Evolutionary conservation across 2,797 vertebrate genomes (phyloP), one percentile per base, ranked within the genome.

Genomic region (Gallinago nigripennis): DNA sequence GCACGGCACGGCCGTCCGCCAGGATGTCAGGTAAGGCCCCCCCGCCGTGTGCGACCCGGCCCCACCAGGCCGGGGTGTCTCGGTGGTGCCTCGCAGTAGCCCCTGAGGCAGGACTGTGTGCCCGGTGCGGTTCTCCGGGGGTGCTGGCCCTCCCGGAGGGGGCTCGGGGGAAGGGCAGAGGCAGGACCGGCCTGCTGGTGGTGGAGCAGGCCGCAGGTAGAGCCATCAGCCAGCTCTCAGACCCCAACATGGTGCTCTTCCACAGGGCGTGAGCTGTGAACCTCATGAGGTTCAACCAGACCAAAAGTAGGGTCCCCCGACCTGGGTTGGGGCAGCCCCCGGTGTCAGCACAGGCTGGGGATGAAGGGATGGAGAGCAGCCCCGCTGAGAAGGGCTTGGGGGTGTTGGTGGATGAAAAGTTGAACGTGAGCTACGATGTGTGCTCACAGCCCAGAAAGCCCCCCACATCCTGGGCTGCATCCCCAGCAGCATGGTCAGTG

Each of bases 11-110:
- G n/a, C 58, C 24, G 28, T 39, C 76, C 31, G 28, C 18, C 41
- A 25, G 53, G 33, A 97, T 16, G 58, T 96, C 85, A 64, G 87
- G 97, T 98, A 97, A 97, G 96, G 92, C 69, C 12, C 5, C n/a
- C 15, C 43, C 43, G 27, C 31, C 50, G 30, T 23, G 45, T 46
- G 20, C 20, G 45, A 11, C 45, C 45, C 21, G 45, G 45, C 45
- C 45, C 45, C 45, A 12, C 23, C 12, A 7, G 23, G 64, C n/a
- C 8, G 12, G n/a, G 33, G 18, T 12, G 66, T 14, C 33, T 30
- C 20, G 41, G 41, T 41, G 5, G 11, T 16, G 20, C 68, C 33
- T 31, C 33, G 27, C 66, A 12, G 39, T 28, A 45, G 64, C 12
- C 23, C n/a, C n/a, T 12, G 23, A 35, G 65, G 65, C 65, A 14